These are phyloP conservation scores for Buceros bicornis DNA, from an alignment of 2,797 vertebrate species.

Conservation along the genomic window DNA sequence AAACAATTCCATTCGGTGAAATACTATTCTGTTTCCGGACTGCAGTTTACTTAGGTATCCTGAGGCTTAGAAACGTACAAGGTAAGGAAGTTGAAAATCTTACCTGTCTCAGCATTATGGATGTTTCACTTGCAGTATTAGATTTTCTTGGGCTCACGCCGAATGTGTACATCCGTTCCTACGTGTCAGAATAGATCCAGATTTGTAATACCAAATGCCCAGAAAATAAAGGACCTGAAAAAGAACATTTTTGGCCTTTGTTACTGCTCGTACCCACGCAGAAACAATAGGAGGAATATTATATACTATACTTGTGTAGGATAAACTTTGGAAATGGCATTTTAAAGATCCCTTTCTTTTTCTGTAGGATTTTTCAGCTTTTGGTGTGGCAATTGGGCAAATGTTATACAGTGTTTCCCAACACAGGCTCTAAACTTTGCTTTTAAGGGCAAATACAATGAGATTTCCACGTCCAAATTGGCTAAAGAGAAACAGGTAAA, in stretches of 20 bases:
- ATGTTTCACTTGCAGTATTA: not conserved
- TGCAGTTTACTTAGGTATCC: not conserved
- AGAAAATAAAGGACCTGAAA: not conserved
- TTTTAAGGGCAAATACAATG: constrained; percentile 76
- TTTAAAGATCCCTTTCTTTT: not conserved
- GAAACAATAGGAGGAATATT: not conserved
- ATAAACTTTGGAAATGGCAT: not conserved
- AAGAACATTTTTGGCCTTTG: not conserved
- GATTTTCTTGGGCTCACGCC: not conserved
- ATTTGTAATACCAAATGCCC: not conserved
- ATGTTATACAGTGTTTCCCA: constrained; percentile 69
- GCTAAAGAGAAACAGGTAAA: constrained; percentile 76
- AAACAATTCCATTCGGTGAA: not conserved
- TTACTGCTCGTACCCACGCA: not conserved
- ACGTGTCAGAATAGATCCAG: not conserved
- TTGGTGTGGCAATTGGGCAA: constrained; percentile 66
- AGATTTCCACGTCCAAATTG: constrained; percentile 62
- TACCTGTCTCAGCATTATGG: not conserved
- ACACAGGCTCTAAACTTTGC: constrained; percentile 74
- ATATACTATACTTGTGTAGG: not conserved
- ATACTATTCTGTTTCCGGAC: not conserved
- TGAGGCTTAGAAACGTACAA: not conserved
- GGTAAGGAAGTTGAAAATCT: not conserved
- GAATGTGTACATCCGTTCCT: rapidly evolving
- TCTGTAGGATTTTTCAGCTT: constrained; percentile 65